Evolutionary conservation across 2,797 vertebrate species (phyloP).

Genomic region (Mormyrops attenuatus): DNA sequence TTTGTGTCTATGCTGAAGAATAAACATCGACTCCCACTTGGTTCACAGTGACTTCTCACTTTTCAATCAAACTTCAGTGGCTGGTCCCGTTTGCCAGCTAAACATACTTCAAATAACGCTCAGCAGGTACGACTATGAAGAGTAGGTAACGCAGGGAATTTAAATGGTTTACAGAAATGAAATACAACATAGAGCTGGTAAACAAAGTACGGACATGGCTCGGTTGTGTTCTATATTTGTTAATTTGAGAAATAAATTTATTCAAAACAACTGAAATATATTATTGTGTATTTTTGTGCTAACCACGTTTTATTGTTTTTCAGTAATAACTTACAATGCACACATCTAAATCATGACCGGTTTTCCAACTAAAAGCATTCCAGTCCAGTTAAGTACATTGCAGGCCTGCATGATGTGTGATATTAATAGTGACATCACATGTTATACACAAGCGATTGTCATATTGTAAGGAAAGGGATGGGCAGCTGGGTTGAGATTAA

Average conservation of each 20-base stretch:
- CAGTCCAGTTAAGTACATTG: background rate
- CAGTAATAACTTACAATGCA: background rate
- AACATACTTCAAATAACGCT: background rate
- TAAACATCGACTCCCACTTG: slow-evolving; percentile 33
- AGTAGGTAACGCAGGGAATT: background rate
- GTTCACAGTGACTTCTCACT: slow-evolving; percentile 22
- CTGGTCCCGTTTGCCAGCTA: slow-evolving; percentile 1
- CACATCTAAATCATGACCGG: background rate
- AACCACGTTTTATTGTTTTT: background rate
- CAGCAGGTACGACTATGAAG: background rate
- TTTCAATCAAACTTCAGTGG: slow-evolving; percentile 31
- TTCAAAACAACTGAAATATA: background rate
- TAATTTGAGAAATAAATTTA: background rate
- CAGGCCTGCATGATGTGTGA: background rate
- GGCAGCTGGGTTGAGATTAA: background rate
- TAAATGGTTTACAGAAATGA: background rate
- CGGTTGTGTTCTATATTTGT: background rate
- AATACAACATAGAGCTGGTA: background rate
- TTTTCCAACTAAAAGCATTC: background rate
- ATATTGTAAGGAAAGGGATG: background rate
- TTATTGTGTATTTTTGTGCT: background rate
- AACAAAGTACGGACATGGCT: background rate
- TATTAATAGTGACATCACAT: background rate
- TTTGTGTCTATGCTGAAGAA: slow-evolving; percentile 29
- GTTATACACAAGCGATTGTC: background rate